Base-by-base conservation (phyloP, 2,888 invertebrate species). In the Oeneis ivallda region DNA sequence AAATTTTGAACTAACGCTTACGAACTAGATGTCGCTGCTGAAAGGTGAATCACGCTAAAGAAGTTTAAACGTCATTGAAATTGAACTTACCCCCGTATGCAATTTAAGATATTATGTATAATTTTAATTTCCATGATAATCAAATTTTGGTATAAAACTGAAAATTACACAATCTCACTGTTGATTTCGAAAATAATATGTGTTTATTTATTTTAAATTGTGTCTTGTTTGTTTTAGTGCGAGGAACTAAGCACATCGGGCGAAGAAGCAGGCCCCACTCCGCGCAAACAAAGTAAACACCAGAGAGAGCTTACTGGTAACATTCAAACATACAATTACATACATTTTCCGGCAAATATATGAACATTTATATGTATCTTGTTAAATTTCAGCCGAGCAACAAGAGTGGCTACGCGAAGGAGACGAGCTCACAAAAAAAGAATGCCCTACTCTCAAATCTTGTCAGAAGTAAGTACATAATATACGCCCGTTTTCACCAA, bases 231-330 rank as follows among this genome's bases (percentile, higher is more conserved):
- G 58, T 65, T 67, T 37, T 41, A 94, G 94, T 94, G 93, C 69
- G 96, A 96, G 78, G 92, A 92, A 72, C 76, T 92, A 17, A 92
- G 92, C 71, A 90, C 92, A 3, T 92, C 92, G 0, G 92, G 92
- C 8, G 92, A 92, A 70, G 93, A 93, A 68, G 90, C 92, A 0
- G 94, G 94, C 1, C 94, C 94, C 0, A 93, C 94, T 11, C 94
- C 94, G 1, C 87, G 94, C 50, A 94, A 94, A 80, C 93, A 93
- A 77, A 92, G 93, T 65, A 92, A 94, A 79, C 92, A 92, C 72
- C 92, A 92, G 73, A 84, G 88, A 8, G 87, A 92, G 70, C 80
- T 92, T 59, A 87, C 88, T 65, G 90, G 92, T 91, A 75, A 47
- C 10, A 17, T 37, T 37, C 37, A 37, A 1, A 37, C 37, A 6